Percentiles rank a stretch among this genome's conserved stretches.
Evolutionary conservation across 2,888 invertebrate species (phyloP).

Genomic region (Sisyra terminalis): DNA sequence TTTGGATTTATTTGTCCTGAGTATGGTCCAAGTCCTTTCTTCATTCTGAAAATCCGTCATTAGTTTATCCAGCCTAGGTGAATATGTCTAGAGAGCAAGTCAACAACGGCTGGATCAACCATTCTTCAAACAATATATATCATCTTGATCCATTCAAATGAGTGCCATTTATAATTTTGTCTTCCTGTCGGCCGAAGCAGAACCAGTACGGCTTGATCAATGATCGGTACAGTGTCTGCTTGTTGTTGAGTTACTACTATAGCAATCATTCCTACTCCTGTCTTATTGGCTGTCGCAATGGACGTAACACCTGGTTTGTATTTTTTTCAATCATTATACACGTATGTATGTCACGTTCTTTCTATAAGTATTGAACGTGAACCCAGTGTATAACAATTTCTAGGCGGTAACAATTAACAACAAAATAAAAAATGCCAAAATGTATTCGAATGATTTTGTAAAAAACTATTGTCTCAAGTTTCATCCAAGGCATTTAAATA

Average conservation of each 20-base stretch:
- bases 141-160: constrained; percentile 5
- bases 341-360: constrained; percentile 4
- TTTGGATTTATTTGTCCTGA: no score
- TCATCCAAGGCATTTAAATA: not conserved
- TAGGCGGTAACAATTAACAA: no score
- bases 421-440: no score
- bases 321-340: constrained; percentile 2
- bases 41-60: not conserved
- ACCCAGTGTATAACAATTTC: not conserved
- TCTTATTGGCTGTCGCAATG: constrained; percentile 6
- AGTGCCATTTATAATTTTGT: constrained; percentile 8
- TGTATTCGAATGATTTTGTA: no score
- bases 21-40: not conserved
- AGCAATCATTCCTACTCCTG: not conserved
- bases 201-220: not conserved
- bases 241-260: constrained; percentile 2
- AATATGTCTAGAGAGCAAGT: no score
- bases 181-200: constrained; percentile 5
- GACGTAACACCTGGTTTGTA: constrained; percentile 2
- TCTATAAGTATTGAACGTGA: constrained; percentile 5
- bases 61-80: no score
- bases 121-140: not conserved
- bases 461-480: not conserved
- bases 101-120: no score
- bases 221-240: not conserved